phyloP scores from a whole-genome alignment of 2,797 vertebrate genomes.

The Otolemur crassicaudatus region DNA sequence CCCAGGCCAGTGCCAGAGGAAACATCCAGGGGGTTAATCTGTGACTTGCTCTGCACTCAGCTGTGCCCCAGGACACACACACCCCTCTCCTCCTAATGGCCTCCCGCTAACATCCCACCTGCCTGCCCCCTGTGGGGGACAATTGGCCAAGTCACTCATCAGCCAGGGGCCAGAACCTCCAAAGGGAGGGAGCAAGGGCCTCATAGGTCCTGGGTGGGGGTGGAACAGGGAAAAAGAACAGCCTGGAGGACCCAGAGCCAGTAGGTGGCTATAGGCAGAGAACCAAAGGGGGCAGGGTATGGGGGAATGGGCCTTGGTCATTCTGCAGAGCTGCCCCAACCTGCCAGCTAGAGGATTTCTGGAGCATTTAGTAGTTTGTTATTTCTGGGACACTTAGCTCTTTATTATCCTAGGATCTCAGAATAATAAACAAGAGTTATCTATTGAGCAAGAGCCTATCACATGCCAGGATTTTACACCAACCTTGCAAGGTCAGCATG shows the following conservation, averaged over 20 bases:
- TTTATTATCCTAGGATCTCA: conserved; percentile 33
- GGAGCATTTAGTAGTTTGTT: not conserved
- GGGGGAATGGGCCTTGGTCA: not conserved
- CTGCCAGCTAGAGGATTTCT: not conserved
- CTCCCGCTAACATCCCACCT: conserved; percentile 50
- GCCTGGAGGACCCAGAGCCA: not conserved
- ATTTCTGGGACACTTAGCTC: not conserved
- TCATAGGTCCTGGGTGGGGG: not conserved
- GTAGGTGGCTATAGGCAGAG: not conserved
- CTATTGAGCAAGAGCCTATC: conserved; percentile 30
- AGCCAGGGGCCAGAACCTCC: conserved; percentile 58
- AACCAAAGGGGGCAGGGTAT: not conserved
- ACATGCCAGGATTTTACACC: not conserved
- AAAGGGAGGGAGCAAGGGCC: not conserved
- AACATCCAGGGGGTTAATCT: conserved; percentile 70
- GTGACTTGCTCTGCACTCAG: conserved; percentile 56
- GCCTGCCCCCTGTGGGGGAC: not conserved
- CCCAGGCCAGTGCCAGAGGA: not conserved
- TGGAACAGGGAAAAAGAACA: not conserved
- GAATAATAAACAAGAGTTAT: not conserved
- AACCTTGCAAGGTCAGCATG: not conserved
- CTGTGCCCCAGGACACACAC: conserved; percentile 27
- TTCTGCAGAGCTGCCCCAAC: not conserved
- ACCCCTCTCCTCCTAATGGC: conserved; percentile 61
- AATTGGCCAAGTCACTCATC: conserved; percentile 58